Percentiles rank a stretch among this genome's conserved stretches.
phyloP scores from a whole-genome alignment of 2,797 vertebrate genomes.

The Nannoperca obscura region DNA sequence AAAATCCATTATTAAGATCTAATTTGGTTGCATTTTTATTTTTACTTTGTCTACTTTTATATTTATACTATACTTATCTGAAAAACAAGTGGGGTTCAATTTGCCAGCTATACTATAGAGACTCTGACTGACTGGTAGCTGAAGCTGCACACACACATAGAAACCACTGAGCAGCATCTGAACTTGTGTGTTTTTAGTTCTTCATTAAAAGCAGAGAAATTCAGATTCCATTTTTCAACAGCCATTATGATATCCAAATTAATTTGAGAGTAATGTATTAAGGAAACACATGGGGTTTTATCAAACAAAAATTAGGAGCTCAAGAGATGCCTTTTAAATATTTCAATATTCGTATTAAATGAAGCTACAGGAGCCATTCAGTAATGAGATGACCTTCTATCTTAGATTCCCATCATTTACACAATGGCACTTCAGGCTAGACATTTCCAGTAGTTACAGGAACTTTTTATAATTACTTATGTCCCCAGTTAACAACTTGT shows the following conservation, averaged over 20 bases:
- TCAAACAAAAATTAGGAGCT: slow-evolving; percentile 33
- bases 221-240: not conserved
- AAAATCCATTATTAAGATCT: slow-evolving; percentile 8
- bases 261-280: slow-evolving; percentile 1
- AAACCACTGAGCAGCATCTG: not conserved
- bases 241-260: not conserved
- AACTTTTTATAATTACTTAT: slow-evolving; percentile 58
- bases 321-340: slow-evolving; percentile 28
- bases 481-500: slow-evolving; percentile 41
- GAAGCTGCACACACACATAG: not conserved
- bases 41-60: no score
- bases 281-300: slow-evolving; percentile 13
- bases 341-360: slow-evolving; percentile 54
- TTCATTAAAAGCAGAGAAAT: not conserved
- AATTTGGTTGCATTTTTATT: slow-evolving; percentile 12
- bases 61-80: not conserved
- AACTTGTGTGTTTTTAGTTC: not conserved
- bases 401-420: slow-evolving; percentile 55
- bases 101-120: not conserved
- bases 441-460: slow-evolving; percentile 40
- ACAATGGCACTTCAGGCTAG: slow-evolving; percentile 51
- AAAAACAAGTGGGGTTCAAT: not conserved
- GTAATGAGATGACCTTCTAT: slow-evolving; percentile 62
- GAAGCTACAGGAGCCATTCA: slow-evolving; percentile 45
- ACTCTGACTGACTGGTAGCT: not conserved